phyloP scores from a whole-genome alignment of 2,888 invertebrate species.

The Temnothorax unifasciatus region DNA sequence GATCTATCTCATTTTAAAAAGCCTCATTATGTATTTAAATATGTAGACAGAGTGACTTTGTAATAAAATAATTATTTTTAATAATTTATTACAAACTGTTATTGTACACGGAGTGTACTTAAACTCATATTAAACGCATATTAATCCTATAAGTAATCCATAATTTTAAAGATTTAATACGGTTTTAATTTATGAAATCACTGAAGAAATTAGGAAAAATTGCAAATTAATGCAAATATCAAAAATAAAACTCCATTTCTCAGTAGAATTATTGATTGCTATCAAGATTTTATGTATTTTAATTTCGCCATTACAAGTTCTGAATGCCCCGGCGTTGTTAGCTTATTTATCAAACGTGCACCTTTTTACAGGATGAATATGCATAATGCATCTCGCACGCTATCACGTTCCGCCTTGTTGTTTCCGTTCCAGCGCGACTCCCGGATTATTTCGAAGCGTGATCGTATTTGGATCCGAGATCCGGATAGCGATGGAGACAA shows the following conservation, averaged over 20 bases:
- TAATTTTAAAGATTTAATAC: background rate
- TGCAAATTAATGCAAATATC: background rate
- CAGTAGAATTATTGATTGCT: background rate
- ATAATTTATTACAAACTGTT: background rate
- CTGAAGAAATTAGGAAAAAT: background rate
- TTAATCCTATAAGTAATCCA: background rate
- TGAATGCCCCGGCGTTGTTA: background rate
- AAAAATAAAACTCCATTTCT: slow-evolving; percentile 3
- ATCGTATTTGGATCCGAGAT: slow-evolving; percentile 31
- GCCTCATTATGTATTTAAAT: background rate
- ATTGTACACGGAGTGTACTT: background rate
- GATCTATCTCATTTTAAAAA: background rate
- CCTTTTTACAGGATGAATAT: slow-evolving; percentile 29
- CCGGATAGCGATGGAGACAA: slow-evolving; percentile 8
- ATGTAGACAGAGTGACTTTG: background rate
- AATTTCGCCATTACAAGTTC: slow-evolving; percentile 11
- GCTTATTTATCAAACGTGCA: slow-evolving; percentile 38
- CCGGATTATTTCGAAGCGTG: slow-evolving; percentile 14
- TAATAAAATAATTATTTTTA: background rate
- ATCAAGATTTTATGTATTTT: slow-evolving; percentile 18
- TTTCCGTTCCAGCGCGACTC: background rate
- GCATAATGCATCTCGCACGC: slow-evolving; percentile 37
- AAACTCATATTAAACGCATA: too few species aligned
- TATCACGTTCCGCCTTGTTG: slow-evolving; percentile 21
- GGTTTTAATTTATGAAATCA: background rate